Evolutionary conservation across 2,797 vertebrate genomes (phyloP), one percentile per base, ranked within the genome.

Genomic region (Echiichthys vipera): DNA sequence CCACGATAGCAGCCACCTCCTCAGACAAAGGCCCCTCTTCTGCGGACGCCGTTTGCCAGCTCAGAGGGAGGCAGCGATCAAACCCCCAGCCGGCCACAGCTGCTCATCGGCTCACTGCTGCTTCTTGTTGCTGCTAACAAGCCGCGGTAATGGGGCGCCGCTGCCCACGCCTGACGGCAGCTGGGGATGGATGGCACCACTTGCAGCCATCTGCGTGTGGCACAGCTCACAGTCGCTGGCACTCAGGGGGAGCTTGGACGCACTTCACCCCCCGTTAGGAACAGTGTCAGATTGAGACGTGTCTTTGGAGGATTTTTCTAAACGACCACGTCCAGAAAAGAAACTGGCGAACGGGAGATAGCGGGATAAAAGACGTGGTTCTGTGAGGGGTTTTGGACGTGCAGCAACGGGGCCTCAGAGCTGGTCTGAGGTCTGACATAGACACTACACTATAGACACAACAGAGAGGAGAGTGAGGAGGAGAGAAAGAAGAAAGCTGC

Each of bases 111-210:
- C 63, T 67, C 71, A 59, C 62, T 63, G 78, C 83, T 81, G 67
- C 65, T 69, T 65, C 71, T 80, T 77, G 69, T 58, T 81, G 74
- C 50, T 57, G 59, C 43, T 78, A 76, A 74, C 64, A 9, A 54
- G 64, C 20, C 7, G 34, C 22, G 13, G 66, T 67, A 77, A 75
- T 18, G 62, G n/a, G 65, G 75, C 78, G 36, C 53, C 36, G 1
- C 59, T 4, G 27, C 58, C 51, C 7, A 40, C 66, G 18, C 1
- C 22, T 58, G 79, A 55, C 74, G 81, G 68, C 78, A 86, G 77
- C 86, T 75, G 77, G 46, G 70, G 71, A 81, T 69, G 66, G 75
- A 81, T 79, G 74, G 78, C 78, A 76, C 12, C 65, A 20, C 77
- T 50, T 37, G 27, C 3, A 2, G 76, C 76, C 83, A 85, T 86